Conservation (phyloP, 1,140 invertebrate species). For the Drosophila bifasciata region DNA sequence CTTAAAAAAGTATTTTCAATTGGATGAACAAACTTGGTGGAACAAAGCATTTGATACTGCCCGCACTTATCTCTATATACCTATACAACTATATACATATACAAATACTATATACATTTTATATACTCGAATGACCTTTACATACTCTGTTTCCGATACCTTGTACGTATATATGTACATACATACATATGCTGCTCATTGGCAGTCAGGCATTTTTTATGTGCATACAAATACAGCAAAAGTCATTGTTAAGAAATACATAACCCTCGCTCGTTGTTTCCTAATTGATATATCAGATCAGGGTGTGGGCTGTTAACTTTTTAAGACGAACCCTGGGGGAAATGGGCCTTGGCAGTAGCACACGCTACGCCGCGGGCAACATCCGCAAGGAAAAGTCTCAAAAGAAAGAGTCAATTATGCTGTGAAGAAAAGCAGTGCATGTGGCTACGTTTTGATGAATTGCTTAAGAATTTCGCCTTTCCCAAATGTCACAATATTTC, state of each 20-base stretch:
- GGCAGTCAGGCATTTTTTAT: constrained; percentile 45
- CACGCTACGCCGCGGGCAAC: constrained; percentile 68
- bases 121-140: constrained; percentile 50
- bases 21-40: constrained; percentile 24
- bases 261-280: constrained; percentile 20
- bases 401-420: constrained; percentile 34
- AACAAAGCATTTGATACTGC: constrained; percentile 34
- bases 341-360: constrained; percentile 51
- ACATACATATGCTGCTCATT: constrained; percentile 17
- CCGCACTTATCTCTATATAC: constrained; percentile 26
- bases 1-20: constrained; percentile 41
- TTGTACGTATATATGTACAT: constrained; percentile 16
- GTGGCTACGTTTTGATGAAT: constrained; percentile 67
- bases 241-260: constrained; percentile 68
- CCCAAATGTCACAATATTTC: constrained; percentile 69
- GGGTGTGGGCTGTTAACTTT: neutral
- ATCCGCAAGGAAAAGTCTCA: constrained; percentile 37
- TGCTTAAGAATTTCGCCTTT: constrained; percentile 53
- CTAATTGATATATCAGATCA: constrained; percentile 26
- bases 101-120: constrained; percentile 29
- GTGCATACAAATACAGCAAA: constrained; percentile 59
- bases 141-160: constrained; percentile 41
- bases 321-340: constrained; percentile 10
- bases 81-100: constrained; percentile 10
- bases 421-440: constrained; percentile 48